Base-by-base conservation (phyloP, 1,140 invertebrate genomes). In the Augochlora pura region DNA sequence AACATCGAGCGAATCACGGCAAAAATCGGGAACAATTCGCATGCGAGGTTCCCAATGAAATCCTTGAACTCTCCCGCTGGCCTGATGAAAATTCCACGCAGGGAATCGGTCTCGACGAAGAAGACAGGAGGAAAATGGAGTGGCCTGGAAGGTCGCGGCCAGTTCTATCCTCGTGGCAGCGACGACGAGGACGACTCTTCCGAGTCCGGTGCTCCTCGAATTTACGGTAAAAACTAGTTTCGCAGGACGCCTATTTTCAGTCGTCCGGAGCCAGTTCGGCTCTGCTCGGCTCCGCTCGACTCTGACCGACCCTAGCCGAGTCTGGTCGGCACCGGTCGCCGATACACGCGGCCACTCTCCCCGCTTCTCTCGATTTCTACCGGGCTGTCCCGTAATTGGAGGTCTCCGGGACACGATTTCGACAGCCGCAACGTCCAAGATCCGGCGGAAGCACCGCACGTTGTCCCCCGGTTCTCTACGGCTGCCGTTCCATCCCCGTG, bases 171-270 rank as follows among this genome's bases (percentile, higher is more conserved):
- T 52, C 60, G 72, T 70, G 27, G 65, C 66, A 49, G 69, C 49
- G 65, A 18, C 69, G 69, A 84, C 69, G 42, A 69, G 59, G 54
- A 57, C 54, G 69, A 81, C 75, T 78, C 83, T 86, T 84, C 78
- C 86, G 70, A 84, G 69, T 82, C 52, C 66, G 77, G 68, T 66
- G 62, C 69, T 80, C 69, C 70, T 79, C 81, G 85, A 82, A 87
- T 89, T 90, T 90, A 90, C 90, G 87, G 90, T 90, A 91, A 91
- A 90, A 91, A 91, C 89, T 90, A 88, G 90, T 91, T 91, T 88
- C 75, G 69, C 89, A 52, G 77, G 86, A 80, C 87, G 72, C 84
- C 84, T 91, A 90, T 89, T 91, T 52, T 90, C 78, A 89, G 76
- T 88, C 82, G 81, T 86, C 63, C 83, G 10, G 9, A 46, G 42